Base-by-base conservation (phyloP, 1,140 invertebrate species). In the Phenacoccus solenopsis region DNA sequence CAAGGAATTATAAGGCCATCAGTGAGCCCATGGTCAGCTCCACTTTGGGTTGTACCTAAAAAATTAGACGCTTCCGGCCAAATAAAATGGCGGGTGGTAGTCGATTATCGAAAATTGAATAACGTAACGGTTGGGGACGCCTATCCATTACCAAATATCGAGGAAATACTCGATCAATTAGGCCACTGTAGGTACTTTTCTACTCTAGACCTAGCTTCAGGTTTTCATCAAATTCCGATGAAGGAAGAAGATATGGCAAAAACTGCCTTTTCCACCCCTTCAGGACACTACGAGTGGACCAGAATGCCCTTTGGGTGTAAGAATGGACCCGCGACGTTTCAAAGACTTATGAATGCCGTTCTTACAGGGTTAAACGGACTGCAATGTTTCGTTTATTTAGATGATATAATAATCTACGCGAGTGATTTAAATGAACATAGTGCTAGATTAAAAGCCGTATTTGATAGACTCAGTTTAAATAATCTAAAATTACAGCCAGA, bases 81-180 rank as follows among this genome's bases (percentile, higher is more conserved):
- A 49, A 22, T 30, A 4, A 73, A 75, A 70, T 74, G 35, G 10
- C 25, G 75, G 10, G 32, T 77, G 1, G 69, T 71, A 1, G 68
- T 76, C 1, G 80, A 79, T 73, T 81, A 77, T 69, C 57, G 77
- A 59, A 78, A 78, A 72, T 57, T 81, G 49, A 81, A 81, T 73
- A 75, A 78, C 57, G 74, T 75, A 38, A 79, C 78, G 13, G 73
- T 79, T 25, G 75, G 74, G 7, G 82, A 85, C 73, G 75, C 72
- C 38, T 86, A 80, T 74, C 84, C 84, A 0, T 64, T 86, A 7
- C 83, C 83, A 12, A 72, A 79, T 13, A 83, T 85, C 13, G 75
- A 78, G 3, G 80, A 83, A 20, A 79, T 79, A 24, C 69, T 80
- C 68, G 79, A 84, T 72, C 75, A 77, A 30, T 68, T 85, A n/a